Conservation (phyloP, 1,140 invertebrate genomes). For the Euura lappo region DNA sequence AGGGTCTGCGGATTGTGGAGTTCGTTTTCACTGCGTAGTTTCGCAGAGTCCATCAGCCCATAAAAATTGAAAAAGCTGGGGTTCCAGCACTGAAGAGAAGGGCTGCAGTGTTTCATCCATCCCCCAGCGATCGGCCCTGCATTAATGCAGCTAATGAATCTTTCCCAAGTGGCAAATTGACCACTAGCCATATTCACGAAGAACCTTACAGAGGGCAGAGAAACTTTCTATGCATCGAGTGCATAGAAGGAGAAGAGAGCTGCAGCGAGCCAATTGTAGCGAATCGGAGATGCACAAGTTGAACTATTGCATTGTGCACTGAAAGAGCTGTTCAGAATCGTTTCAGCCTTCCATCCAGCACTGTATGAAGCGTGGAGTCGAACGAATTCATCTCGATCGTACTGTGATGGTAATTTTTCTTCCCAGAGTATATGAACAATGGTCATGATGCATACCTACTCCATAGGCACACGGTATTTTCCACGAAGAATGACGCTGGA, state of each 20-base stretch:
- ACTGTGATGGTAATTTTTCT: background rate
- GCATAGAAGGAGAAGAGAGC: background rate
- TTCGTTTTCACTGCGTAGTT: too few relatives aligned
- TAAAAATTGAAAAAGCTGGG: too few relatives aligned
- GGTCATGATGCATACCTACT: background rate
- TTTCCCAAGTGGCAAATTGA: background rate
- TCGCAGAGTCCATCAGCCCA: too few relatives aligned
- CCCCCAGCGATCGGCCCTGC: too few relatives aligned
- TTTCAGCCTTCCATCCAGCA: background rate
- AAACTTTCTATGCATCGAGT: background rate
- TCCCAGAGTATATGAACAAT: background rate
- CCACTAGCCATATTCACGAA: background rate
- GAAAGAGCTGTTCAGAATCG: background rate
- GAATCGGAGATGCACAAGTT: background rate
- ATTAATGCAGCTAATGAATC: background rate
- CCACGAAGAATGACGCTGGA: constrained; percentile 4
- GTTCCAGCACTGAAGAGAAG: too few relatives aligned
- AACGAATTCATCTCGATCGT: background rate
- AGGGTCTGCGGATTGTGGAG: too few relatives aligned
- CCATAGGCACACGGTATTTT: background rate
- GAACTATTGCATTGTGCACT: too few relatives aligned
- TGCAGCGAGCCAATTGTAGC: background rate
- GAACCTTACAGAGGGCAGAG: background rate
- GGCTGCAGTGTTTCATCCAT: too few relatives aligned
- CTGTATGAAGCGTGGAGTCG: too few relatives aligned